These are phyloP conservation scores for Subanguina moxae DNA, from an alignment of 1,140 invertebrate species.

Conservation along the genomic window DNA sequence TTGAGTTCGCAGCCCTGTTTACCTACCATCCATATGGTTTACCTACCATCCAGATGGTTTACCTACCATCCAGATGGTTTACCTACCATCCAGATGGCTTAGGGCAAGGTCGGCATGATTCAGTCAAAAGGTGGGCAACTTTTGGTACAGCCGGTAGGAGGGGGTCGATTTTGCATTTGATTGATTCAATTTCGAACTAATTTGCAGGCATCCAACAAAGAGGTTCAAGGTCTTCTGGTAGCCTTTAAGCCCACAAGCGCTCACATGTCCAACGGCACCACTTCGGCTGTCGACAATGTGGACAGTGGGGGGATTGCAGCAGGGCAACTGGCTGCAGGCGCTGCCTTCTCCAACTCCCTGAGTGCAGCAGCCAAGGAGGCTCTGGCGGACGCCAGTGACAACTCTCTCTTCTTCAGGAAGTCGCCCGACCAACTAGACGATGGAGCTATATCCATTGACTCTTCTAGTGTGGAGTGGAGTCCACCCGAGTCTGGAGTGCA, in stretches of 20 bases:
- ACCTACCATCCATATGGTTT: too few species aligned
- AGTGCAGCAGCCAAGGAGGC: background rate
- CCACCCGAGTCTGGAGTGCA: constrained; percentile 30
- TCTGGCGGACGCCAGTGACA: background rate
- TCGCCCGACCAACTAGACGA: constrained; percentile 8
- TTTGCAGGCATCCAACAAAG: constrained; percentile 45
- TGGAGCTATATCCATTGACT: background rate
- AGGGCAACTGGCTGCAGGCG: background rate
- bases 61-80: too few species aligned
- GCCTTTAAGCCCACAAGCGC: background rate
- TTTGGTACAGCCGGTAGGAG: too few species aligned
- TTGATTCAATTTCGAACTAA: background rate
- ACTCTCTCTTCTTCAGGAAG: constrained; percentile 16
- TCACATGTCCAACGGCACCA: background rate
- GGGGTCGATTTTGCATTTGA: too few species aligned
- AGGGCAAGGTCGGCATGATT: too few species aligned
- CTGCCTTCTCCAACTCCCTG: background rate
- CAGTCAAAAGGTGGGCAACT: too few species aligned
- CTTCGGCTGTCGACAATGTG: background rate
- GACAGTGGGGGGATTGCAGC: background rate
- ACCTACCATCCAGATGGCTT: too few species aligned
- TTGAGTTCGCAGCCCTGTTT: too few species aligned
- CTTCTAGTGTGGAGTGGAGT: constrained; percentile 37
- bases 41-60: too few species aligned
- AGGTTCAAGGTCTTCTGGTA: constrained; percentile 19